A percentile compares a stretch with the other conserved stretches of the same genome.
Conservation (phyloP, 2,113 vertebrate species). For the Paratilapia polleni region DNA sequence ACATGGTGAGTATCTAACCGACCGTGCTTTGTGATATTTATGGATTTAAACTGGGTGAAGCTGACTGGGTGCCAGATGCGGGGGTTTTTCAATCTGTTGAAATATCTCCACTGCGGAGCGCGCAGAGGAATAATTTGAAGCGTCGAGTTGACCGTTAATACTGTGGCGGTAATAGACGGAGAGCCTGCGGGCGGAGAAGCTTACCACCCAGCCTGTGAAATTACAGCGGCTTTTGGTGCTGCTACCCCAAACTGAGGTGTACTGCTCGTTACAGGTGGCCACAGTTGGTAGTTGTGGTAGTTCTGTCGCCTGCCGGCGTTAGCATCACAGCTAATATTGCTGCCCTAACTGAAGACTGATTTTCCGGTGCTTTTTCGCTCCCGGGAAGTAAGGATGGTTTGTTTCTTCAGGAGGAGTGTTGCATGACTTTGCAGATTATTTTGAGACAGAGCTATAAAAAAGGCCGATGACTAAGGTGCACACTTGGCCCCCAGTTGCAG, state of each 20-base stretch:
- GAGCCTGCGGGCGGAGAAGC: neutral
- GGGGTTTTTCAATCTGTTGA: neutral
- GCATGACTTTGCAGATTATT: neutral
- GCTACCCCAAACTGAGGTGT: neutral
- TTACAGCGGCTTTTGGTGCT: neutral
- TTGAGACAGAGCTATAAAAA: neutral
- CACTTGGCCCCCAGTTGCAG: neutral
- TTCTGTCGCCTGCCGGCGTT: constrained; percentile 8
- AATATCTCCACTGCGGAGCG: neutral
- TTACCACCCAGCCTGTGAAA: neutral
- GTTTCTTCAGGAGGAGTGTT: neutral
- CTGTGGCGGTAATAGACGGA: neutral
- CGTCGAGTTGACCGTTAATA: neutral
- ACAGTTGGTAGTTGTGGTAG: neutral
- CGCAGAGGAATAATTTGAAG: neutral
- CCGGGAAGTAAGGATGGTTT: neutral
- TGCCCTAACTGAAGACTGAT: neutral
- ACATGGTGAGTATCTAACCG: constrained; percentile 69
- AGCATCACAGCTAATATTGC: constrained; percentile 50
- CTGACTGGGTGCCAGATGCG: neutral
- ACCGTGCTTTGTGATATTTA: neutral
- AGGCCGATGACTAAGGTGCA: neutral
- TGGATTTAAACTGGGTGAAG: neutral
- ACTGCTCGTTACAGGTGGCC: neutral
- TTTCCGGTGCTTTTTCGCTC: neutral